Percentiles rank a stretch among this genome's conserved stretches.
Conservation (phyloP, 1,140 invertebrate genomes). For the Ips nitidus region DNA sequence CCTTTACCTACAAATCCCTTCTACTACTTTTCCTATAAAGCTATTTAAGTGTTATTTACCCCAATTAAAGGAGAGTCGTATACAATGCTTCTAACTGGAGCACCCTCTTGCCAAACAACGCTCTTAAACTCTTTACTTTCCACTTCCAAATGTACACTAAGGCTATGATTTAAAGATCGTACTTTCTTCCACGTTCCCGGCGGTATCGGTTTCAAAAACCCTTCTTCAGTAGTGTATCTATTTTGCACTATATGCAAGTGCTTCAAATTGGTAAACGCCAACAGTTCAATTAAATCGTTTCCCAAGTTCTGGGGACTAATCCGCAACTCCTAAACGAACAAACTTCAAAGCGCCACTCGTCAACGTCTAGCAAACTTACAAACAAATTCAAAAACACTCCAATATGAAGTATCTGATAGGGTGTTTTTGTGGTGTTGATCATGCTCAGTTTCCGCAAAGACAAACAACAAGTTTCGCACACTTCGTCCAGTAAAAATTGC, state of each 20-base stretch:
- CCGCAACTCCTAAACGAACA: constrained; percentile 61
- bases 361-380: constrained; percentile 51
- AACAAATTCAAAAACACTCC: constrained; percentile 76
- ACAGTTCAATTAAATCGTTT: constrained; percentile 71
- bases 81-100: constrained; percentile 68
- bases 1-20: constrained; percentile 51
- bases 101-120: constrained; percentile 60
- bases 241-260: constrained; percentile 81
- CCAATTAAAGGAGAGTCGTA: constrained; percentile 65
- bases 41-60: constrained; percentile 50
- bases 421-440: constrained; percentile 74
- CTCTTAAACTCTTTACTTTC: constrained; percentile 55
- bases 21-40: background rate
- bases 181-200: constrained; percentile 58
- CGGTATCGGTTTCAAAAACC: constrained; percentile 54
- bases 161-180: constrained; percentile 57
- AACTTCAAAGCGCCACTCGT: background rate
- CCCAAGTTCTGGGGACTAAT: constrained; percentile 82
- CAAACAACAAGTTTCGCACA: constrained; percentile 66
- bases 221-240: constrained; percentile 63
- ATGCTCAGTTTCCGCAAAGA: constrained; percentile 67
- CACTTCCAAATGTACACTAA: constrained; percentile 62
- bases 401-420: constrained; percentile 74
- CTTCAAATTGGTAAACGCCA: constrained; percentile 66
- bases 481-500: constrained; percentile 72